phyloP scores from a whole-genome alignment of 2,888 invertebrate species.

The Drosophila mimetica region DNA sequence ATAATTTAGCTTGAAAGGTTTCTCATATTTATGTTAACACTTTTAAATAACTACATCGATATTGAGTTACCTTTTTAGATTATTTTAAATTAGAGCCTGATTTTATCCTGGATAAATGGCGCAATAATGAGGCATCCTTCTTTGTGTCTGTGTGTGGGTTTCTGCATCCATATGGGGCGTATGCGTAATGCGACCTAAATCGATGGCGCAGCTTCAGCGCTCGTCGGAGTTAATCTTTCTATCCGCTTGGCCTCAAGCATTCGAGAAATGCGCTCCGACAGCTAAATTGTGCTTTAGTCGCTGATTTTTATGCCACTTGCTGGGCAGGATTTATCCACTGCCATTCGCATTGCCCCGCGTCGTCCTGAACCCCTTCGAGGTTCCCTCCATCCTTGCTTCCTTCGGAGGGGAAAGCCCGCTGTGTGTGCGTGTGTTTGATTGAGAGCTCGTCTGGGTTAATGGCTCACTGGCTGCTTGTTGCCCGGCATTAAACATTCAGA shows the following conservation, averaged over 20 bases:
- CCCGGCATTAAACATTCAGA: constrained; percentile 70
- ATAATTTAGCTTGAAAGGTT: too few relatives aligned
- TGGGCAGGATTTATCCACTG: constrained; percentile 30
- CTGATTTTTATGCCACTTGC: constrained; percentile 68
- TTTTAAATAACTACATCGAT: too few relatives aligned
- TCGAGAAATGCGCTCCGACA: constrained; percentile 73
- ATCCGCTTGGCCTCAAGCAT: constrained; percentile 77
- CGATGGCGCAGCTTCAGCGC: constrained; percentile 18
- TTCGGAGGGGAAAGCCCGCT: constrained; percentile 4
- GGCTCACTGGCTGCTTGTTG: constrained; percentile 54
- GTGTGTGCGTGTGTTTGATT: constrained; percentile 58
- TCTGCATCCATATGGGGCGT: constrained; percentile 38
- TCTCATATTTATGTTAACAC: too few relatives aligned
- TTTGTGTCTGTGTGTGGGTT: neutral
- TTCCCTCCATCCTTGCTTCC: constrained; percentile 4
- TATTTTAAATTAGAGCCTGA: neutral
- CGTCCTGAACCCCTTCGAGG: constrained; percentile 16
- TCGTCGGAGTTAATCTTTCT: constrained; percentile 71
- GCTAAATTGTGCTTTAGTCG: constrained; percentile 69
- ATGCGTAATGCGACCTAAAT: constrained; percentile 37
- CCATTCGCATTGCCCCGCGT: constrained; percentile 2
- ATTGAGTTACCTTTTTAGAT: neutral
- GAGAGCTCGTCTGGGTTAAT: constrained; percentile 48
- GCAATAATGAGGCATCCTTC: constrained; percentile 6
- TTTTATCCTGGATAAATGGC: neutral